Percentiles rank a stretch among this genome's conserved stretches.
These are phyloP conservation scores for Silurus asotus DNA, from an alignment of 2,113 vertebrate genomes.

Conservation along the genomic window DNA sequence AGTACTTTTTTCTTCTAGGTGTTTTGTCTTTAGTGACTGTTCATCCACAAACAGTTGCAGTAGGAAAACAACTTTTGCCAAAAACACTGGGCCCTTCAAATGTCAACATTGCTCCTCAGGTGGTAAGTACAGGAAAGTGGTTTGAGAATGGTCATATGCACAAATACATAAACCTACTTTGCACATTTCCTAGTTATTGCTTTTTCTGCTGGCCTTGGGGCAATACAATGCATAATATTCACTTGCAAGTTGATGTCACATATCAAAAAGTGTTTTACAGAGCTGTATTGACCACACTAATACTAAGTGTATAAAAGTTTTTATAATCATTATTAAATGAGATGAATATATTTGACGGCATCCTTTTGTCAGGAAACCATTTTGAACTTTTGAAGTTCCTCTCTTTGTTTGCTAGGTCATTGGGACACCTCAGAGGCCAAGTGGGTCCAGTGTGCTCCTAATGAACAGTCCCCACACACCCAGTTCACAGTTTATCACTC, in stretches of 20 bases:
- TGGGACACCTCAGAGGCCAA: slow-evolving; percentile 91
- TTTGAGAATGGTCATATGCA: background rate
- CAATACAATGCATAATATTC: background rate
- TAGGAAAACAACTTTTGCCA: slow-evolving; percentile 96
- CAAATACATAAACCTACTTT: background rate
- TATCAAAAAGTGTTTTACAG: background rate
- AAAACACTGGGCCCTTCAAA: slow-evolving; percentile 98
- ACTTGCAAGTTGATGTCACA: background rate
- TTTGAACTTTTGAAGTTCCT: background rate
- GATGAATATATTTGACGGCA: background rate
- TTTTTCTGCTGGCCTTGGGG: background rate
- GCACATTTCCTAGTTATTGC: too few relatives aligned
- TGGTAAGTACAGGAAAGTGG: slow-evolving; percentile 79
- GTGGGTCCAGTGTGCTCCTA: slow-evolving; percentile 86
- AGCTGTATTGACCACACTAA: background rate
- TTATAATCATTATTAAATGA: background rate
- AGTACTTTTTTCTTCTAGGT: slow-evolving; percentile 67
- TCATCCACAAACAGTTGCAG: slow-evolving; percentile 83
- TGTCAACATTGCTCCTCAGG: slow-evolving; percentile 93
- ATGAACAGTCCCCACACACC: slow-evolving; percentile 97
- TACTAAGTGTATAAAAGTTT: too few relatives aligned
- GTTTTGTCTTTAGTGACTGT: slow-evolving; percentile 93
- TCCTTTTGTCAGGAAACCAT: background rate
- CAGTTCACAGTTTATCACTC: slow-evolving; percentile 90
- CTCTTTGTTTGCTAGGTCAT: slow-evolving; percentile 78